Base-by-base conservation (phyloP, 2,113 vertebrate species). In the Theristicus caerulescens region DNA sequence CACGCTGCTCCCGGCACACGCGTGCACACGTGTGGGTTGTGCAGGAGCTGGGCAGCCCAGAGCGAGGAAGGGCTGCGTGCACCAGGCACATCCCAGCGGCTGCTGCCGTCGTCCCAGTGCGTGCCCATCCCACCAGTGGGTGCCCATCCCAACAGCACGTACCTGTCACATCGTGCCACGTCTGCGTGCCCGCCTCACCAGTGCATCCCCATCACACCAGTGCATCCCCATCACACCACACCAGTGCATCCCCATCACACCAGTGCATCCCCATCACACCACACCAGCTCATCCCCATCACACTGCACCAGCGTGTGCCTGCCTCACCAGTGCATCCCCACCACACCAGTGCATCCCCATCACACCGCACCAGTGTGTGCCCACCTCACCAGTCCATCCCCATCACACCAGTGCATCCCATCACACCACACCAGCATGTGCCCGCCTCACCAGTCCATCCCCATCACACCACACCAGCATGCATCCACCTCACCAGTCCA, bases 321-420 rank as follows among this genome's bases (percentile, higher is more conserved):
- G 5, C 20, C 27, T 5, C 49, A 12, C 38, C 38, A 10, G 46
- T 15, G 25, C 5, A 42, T 13, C 42, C 26, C 29, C 38, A 9
- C 8, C 14, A 1, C 52, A 10, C 9, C n/a, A 14, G 44, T 6
- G 4, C 2, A 7, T 13, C 19, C 32, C 13, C 36, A 8, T 19
- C 36, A 6, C 44, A 27, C 4, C 34, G 7, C 24, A 13, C 24
- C 46, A 70, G 22, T 4, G 13, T 6, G 40, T 49, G 65, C 34
- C 27, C 52, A 40, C 40, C 11, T 9, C 40, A 46, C 46, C 46
- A 46, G 46, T 18, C 9, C 40, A 40, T 40, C 40, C 40, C 40
- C 40, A 40, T 40, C 40, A 9, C 42, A 44, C 42, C 42, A 44
- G 42, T 44, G 42, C 42, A 16, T 44, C 42, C 42, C 42, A 44